These are phyloP conservation scores for Danio kyathit DNA, from an alignment of 2,797 vertebrate genomes.

Conservation along the genomic window DNA sequence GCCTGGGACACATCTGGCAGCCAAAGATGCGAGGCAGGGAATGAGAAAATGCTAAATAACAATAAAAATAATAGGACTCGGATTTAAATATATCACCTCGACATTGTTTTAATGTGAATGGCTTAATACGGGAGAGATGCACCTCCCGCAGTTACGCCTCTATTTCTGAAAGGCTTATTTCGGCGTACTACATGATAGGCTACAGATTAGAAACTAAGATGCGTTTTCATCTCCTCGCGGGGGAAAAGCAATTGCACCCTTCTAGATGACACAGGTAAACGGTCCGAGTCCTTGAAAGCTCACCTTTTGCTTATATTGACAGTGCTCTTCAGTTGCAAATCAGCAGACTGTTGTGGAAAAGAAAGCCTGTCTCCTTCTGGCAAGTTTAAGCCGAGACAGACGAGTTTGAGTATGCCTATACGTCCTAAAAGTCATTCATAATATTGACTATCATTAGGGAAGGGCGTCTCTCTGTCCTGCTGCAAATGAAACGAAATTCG, in stretches of 20 bases:
- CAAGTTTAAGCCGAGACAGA: slow-evolving; percentile 68
- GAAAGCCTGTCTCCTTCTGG: slow-evolving; percentile 56
- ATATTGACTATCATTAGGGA: slow-evolving; percentile 93
- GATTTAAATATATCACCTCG: slow-evolving; percentile 85
- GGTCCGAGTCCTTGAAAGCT: slow-evolving; percentile 67
- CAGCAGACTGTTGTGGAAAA: slow-evolving; percentile 56
- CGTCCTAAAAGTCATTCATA: slow-evolving; percentile 88
- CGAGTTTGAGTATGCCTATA: slow-evolving; percentile 75
- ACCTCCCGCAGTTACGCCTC: slow-evolving; percentile 75
- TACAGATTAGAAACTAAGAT: slow-evolving; percentile 72
- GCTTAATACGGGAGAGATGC: slow-evolving; percentile 80
- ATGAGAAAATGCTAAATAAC: slow-evolving; percentile 98
- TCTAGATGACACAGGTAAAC: slow-evolving; percentile 70
- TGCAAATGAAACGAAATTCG: slow-evolving; percentile 95
- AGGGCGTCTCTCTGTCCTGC: slow-evolving; percentile 96
- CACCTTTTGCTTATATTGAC: slow-evolving; percentile 67
- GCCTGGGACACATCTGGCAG: slow-evolving; percentile 99
- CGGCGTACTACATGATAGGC: slow-evolving; percentile 77
- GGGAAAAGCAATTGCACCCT: slow-evolving; percentile 57
- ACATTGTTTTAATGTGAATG: slow-evolving; percentile 82
- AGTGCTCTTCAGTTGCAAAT: slow-evolving; percentile 62
- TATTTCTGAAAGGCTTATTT: slow-evolving; percentile 81
- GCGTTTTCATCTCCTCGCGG: slow-evolving; percentile 44
- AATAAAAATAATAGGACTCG: slow-evolving; percentile 91
- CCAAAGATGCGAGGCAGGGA: slow-evolving; percentile 97